Evolutionary conservation across 2,113 vertebrate genomes (phyloP), one percentile per base, ranked within the genome.

Genomic region (Daubentonia madagascariensis): DNA sequence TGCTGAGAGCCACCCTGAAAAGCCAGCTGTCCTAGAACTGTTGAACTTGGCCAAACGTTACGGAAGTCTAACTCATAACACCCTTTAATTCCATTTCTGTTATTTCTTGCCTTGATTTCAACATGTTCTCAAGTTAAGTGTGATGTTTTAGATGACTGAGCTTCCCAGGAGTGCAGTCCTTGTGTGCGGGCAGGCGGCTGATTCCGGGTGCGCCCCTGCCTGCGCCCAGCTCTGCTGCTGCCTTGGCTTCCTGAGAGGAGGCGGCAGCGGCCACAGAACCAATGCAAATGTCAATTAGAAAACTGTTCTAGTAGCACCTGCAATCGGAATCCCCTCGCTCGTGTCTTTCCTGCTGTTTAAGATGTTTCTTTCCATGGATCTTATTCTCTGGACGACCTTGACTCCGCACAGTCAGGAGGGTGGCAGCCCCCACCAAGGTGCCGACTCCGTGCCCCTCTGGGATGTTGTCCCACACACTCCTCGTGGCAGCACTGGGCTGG

Each of bases 271-370:
- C 63, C 32, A 0, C 28, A n/a, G 91, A 61, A 20, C 25, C 1
- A 1, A 20, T 0, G 14, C n/a, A 61, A 30, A 76, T 10, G 23
- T 22, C 4, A 8, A 20, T 17, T 18, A 22, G 40, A 37, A 18
- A 48, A 3, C 22, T 7, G 0, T 16, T 37, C 25, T 4, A 0
- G 0, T 3, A 10, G 20, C 70, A 4, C 9, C n/a, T 10, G 1
- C 30, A 17, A 0, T 30, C 43, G 1, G 0, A 0, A 1, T 8
- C 22, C 54, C 11, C 35, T 40, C 18, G 3, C 35, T 16, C 18
- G 1, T 0, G 30, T 35, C 72, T 50, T n/a, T 25, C 9, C 0
- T 11, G 22, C 17, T 17, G 11, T 14, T 16, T 0, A 11, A 1
- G 20, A 5, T 50, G 54, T 6, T 16, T 40, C 50, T 10, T 28